Evolutionary conservation across 2,797 vertebrate species (phyloP), one percentile per base, ranked within the genome.

Genomic region (Malurus leucopterus): DNA sequence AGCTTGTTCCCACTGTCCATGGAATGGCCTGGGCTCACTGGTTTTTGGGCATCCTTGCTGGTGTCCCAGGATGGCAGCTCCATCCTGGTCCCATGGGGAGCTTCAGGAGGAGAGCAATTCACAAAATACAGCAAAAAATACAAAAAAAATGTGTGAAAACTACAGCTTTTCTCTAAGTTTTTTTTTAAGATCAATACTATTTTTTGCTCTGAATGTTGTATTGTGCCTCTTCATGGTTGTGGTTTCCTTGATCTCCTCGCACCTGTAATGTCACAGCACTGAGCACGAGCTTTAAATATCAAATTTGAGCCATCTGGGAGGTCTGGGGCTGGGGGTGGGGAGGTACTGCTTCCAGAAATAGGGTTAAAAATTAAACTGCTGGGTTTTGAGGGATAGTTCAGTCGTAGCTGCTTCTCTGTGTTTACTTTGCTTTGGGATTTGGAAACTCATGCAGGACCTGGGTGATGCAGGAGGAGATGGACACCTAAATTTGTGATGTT

Each of bases 51-150:
- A 12, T 19, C 65, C 80, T 51, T 1, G 4, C 4, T n/a, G 22
- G 5, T 5, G 7, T 79, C 59, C 19, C 1, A 36, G 30, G 41
- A 3, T 44, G 44, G 50, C 27, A 34, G 51, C 47, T 73, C 47
- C 55, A 29, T 6, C 19, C 26, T 50, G 29, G 13, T 41, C 23
- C 55, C 1, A 0, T 0, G 10, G 16, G n/a, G 55, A 65, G 1
- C 44, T 69, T 50, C n/a, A 51, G 64, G 40, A 68, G 76, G 27
- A 44, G 46, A 71, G 40, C 30, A 68, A 29, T 32, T 61, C 11
- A 6, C 46, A 15, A 36, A 36, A 36, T 36, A 36, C 36, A 36
- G 36, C 36, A 36, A 36, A 36, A 36, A 36, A 36, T 36, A 36
- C 36, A 36, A 36, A 36, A 36, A 36, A 36, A 36, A 36, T 36